These are phyloP conservation scores for Hestina assimilis DNA, from an alignment of 1,140 invertebrate species.

Conservation along the genomic window DNA sequence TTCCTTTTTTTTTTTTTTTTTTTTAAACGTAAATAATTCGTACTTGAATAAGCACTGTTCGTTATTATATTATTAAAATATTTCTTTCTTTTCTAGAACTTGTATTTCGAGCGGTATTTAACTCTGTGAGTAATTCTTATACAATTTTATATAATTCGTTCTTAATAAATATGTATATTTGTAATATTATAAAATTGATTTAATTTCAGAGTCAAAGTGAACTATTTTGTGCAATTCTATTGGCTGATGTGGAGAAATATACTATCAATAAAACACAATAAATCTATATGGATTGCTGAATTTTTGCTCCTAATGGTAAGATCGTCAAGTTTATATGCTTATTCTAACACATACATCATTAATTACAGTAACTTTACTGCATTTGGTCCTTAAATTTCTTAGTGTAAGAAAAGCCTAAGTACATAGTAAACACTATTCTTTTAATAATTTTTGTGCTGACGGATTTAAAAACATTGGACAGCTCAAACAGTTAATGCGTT, in stretches of 20 bases:
- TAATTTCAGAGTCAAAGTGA: slow-evolving; percentile 75
- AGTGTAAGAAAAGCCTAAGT: too few relatives aligned
- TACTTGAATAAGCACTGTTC: not conserved
- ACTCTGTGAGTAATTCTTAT: slow-evolving; percentile 60
- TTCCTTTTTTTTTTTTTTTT: too few relatives aligned
- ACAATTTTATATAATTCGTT: not conserved
- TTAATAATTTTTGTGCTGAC: too few relatives aligned
- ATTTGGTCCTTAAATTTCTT: too few relatives aligned
- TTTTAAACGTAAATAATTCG: too few relatives aligned
- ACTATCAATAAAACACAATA: slow-evolving; percentile 80
- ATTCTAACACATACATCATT: too few relatives aligned
- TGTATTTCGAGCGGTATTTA: slow-evolving; percentile 64
- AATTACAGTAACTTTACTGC: too few relatives aligned
- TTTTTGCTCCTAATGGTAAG: slow-evolving; percentile 82
- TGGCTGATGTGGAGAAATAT: slow-evolving; percentile 81
- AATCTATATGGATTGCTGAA: slow-evolving; percentile 77
- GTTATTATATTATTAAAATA: not conserved
- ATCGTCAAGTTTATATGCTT: not conserved
- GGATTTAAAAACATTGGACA: too few relatives aligned
- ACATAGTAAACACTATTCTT: too few relatives aligned
- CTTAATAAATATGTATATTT: not conserved
- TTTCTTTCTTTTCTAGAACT: slow-evolving; percentile 54
- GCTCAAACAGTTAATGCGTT: too few relatives aligned
- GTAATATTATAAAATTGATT: not conserved
- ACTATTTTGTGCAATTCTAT: slow-evolving; percentile 72